These are phyloP conservation scores for Anas acuta DNA, from an alignment of 2,797 vertebrate genomes.

Conservation along the genomic window DNA sequence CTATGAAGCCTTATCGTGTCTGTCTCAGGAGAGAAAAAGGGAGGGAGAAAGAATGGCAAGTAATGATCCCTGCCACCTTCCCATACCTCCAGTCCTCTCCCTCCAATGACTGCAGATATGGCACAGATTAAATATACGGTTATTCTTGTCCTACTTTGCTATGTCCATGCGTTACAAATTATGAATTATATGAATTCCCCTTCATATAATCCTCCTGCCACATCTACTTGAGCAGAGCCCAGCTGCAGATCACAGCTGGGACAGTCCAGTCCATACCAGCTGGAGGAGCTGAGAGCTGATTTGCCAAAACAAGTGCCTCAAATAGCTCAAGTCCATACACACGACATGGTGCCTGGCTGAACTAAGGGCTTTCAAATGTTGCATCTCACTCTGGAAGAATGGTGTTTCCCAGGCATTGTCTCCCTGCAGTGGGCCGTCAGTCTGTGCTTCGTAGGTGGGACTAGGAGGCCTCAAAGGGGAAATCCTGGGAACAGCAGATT, in stretches of 20 bases:
- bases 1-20: not conserved
- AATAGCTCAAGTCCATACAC: not conserved
- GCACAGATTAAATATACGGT: not conserved
- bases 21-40: not conserved
- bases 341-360: not conserved
- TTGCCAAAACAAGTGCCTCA: not conserved
- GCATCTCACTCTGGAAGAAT: not conserved
- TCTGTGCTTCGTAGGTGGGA: not conserved
- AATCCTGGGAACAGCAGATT: not conserved
- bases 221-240: not conserved
- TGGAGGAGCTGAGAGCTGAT: not conserved
- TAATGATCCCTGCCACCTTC: not conserved
- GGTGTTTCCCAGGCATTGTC: not conserved
- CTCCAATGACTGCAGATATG: not conserved
- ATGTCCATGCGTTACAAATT: not conserved
- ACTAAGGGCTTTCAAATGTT: not conserved
- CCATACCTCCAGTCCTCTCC: not conserved
- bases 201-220: not conserved
- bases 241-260: not conserved
- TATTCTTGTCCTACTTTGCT: not conserved
- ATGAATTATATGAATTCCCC: not conserved
- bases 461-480: not conserved
- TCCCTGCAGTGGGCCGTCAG: not conserved
- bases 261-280: fast-evolving
- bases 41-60: not conserved